Base-by-base conservation (phyloP, 2,888 invertebrate species). In the Pammene aurita region DNA sequence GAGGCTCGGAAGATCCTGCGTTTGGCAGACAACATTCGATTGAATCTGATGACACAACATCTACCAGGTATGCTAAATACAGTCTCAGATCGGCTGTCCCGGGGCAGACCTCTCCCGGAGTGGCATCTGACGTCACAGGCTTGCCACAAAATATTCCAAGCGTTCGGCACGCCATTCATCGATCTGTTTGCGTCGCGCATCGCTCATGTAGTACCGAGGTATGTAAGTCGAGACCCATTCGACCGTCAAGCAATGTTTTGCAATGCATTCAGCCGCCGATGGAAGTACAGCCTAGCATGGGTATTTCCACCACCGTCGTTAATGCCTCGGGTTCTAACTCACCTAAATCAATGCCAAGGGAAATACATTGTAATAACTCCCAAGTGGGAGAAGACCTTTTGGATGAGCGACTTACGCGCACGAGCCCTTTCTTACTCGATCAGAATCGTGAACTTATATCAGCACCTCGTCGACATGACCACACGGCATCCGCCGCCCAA, bases 261-360 rank as follows among this genome's bases (percentile, higher is more conserved):
- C 57, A n/a, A 58, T 44, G 57, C 57, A 2, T 58, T 58, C 57
- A 58, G 57, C n/a, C 42, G 44, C 9, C 18, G 13, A 13, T 58
- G 57, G 57, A 5, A 44, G 1, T 58, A 26, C 13, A 0, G 11
- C 1, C 44, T 58, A 7, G 57, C 57, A 7, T 58, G 57, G 57
- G 26, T 58, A 7, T 58, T 58, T 18, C 57, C 57, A 6, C 57
- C 57, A 26, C 44, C 57, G 7, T 58, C n/a, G 6, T n/a, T 58
- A n/a, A 58, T 58, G 7, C 57, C 57, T 5, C 18, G 44, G 0
- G 57, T 58, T 9, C 44, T 58, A 44, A 16, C 57, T 4, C 57
- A 58, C 13, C 26, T 58, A 5, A 58, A 58, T 11, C 9, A 10
- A 0, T 14, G 16, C 14, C 14, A 16, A 57, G 42, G 57, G 5